Evolutionary conservation across 2,113 vertebrate genomes (phyloP).

Genomic region (Corynorhinus townsendii): DNA sequence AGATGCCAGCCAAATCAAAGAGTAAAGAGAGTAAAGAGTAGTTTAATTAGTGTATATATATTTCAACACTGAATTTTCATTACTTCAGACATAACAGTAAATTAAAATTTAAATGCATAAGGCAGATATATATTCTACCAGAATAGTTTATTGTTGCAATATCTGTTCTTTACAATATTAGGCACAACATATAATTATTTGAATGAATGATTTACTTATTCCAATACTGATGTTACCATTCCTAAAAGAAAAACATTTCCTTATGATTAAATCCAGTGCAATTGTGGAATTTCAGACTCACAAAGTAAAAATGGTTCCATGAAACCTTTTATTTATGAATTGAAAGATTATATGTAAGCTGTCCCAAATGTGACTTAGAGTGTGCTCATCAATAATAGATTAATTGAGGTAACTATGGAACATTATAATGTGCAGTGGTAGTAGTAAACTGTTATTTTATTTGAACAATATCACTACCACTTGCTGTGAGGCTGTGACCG

Average conservation of each 20-base stretch:
- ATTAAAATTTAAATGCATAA: constrained; percentile 37
- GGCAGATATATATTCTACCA: not conserved
- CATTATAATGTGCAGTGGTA: not conserved
- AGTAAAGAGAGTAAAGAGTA: constrained; percentile 31
- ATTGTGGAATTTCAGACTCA: not conserved
- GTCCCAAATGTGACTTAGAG: not conserved
- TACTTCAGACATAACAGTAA: not conserved
- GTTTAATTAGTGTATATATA: constrained; percentile 32
- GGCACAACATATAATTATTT: constrained; percentile 22
- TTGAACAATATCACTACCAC: constrained; percentile 4
- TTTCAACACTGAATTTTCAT: constrained; percentile 11
- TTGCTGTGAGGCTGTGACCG: too few relatives aligned
- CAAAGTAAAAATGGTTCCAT: not conserved
- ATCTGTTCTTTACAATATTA: constrained; percentile 31
- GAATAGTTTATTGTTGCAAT: not conserved
- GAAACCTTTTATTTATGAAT: not conserved
- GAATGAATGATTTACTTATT: constrained; percentile 2
- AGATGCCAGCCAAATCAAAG: constrained; percentile 25
- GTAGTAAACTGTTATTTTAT: not conserved
- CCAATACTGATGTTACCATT: not conserved
- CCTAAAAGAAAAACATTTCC: not conserved
- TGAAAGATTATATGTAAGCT: not conserved
- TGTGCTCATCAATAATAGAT: constrained; percentile 4
- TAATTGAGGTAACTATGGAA: not conserved
- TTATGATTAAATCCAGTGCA: not conserved